Evolutionary conservation across 2,888 invertebrate species (phyloP), one percentile per base, ranked within the genome.

Genomic region (Phlogophora meticulosa): DNA sequence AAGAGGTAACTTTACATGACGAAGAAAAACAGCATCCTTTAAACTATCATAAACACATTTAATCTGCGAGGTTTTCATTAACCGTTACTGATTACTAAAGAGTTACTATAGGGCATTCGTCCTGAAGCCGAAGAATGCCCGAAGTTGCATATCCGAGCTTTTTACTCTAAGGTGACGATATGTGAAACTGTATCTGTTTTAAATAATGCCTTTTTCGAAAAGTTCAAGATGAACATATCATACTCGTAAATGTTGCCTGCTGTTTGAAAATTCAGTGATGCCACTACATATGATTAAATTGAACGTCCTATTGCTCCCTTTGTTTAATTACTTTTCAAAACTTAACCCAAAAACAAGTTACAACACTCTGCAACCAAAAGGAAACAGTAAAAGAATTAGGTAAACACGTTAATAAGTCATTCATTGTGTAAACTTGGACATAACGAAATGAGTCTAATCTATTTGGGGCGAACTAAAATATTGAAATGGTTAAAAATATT

Each of bases 401-500:
- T 70, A 74, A 72, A 72, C 59, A 70, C 7, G 56, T 69, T 68
- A 73, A 63, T 72, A 74, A 72, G 56, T 72, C 74, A 76, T 72
- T 78, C 71, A 72, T 79, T 71, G 52, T 68, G 72, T 74, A 65
- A 74, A 72, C 57, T 72, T 76, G 58, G 62, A 71, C 22, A 60
- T 53, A 69, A 64, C 36, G 60, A 45, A 64, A 64, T 51, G 59
- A 63, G 62, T 68, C 11, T 69, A 72, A 74, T 82, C 77, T 83
- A 79, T 83, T 83, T 76, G 52, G 67, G 45, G 72, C 64, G 64
- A 58, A 66, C 45, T 66, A 75, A 72, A 79, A 83, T 76, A 74
- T 72, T 64, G 64, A 59, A 76, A 64, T 38, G n/a, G 70, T 75
- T 78, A 69, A 52, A 81, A 80, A 79, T 77, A 83, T 46, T 63